Base-by-base conservation (phyloP, 2,113 vertebrate species). In the Theropithecus gelada region DNA sequence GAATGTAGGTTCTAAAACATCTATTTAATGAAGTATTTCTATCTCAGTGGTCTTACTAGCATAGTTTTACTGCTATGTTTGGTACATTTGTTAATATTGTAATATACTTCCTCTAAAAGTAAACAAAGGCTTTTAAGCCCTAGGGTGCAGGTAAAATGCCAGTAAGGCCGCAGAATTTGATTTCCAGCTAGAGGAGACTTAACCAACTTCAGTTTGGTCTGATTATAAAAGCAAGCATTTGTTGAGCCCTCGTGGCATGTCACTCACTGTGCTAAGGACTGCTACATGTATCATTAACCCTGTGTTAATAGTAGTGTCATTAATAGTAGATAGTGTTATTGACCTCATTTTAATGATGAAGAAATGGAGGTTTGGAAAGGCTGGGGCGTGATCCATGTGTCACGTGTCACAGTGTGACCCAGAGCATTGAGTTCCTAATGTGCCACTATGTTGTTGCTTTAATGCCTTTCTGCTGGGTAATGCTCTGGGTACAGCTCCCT, bases 61-160 rank as follows among this genome's bases (percentile, higher is more conserved):
- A 72, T 64, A 90, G 25, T 79, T 94, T 90, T 84, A 32, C 55
- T 81, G 6, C 78, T 90, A 43, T 55, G 45, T 91, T 91, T 96
- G 93, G 50, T 72, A 83, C 45, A 82, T 91, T 93, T 64, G 30
- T 61, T 97, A 95, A 93, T 82, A 50, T 27, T 89, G 43, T 90
- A 66, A 50, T 87, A 85, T 96, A 66, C 27, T 94, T 82, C 35
- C 32, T 30, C 55, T 61, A 73, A 96, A 95, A 94, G 61, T 92
- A 94, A 94, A 87, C 43, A 96, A 93, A 94, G 55, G n/a, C 73
- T 88, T 97, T 94, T 96, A 95, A 89, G 79, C 82, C 79, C 70
- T 48, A 18, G 40, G 48, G 17, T 91, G n/a, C 64, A 30, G 32
- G 57, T 92, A 75, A 48, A 95, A 91, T 91, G 40, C 73, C 87